These are phyloP conservation scores for Hydra vulgaris DNA, from an alignment of 30 jellyfish, hydroid and myxozoan genomes.

Conservation along the genomic window DNA sequence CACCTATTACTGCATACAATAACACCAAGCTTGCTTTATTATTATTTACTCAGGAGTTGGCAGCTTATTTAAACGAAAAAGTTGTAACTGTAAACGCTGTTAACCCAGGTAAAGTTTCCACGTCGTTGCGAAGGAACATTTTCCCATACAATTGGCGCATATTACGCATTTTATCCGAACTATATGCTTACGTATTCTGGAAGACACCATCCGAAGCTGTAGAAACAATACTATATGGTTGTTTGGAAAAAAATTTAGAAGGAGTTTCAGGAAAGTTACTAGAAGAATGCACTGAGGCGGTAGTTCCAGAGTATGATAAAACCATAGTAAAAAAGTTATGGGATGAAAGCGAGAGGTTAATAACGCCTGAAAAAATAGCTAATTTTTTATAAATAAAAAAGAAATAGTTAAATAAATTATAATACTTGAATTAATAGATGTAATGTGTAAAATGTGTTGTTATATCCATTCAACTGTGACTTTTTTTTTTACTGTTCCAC, in stretches of 20 bases:
- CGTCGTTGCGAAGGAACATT: constrained; percentile 16
- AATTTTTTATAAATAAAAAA: too few species aligned
- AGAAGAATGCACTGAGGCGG: constrained; percentile 15
- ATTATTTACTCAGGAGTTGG: constrained; percentile 14
- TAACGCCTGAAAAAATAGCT: not conserved
- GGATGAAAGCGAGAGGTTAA: constrained; percentile 27
- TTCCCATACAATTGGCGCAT: constrained; percentile 28
- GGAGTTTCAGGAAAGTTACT: constrained; percentile 19
- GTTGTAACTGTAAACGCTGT: constrained; percentile 25
- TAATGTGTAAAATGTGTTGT: too few species aligned
- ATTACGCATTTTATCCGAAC: not conserved
- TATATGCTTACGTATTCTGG: constrained; percentile 25
- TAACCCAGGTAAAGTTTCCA: constrained; percentile 18
- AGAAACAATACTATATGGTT: constrained; percentile 17
- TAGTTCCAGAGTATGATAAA: constrained; percentile 1
- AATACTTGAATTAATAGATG: too few species aligned
- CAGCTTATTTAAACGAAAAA: not conserved
- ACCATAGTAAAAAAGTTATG: constrained; percentile 17
- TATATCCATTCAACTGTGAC: too few species aligned
- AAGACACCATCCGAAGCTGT: constrained; percentile 20
- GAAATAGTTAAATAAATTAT: too few species aligned
- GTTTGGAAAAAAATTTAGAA: constrained; percentile 16
- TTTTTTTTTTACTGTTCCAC: too few species aligned
- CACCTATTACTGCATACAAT: not conserved
- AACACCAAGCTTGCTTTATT: constrained; percentile 20